phyloP scores from a whole-genome alignment of 2,888 invertebrate species.

The Linnaemya vulpina region DNA sequence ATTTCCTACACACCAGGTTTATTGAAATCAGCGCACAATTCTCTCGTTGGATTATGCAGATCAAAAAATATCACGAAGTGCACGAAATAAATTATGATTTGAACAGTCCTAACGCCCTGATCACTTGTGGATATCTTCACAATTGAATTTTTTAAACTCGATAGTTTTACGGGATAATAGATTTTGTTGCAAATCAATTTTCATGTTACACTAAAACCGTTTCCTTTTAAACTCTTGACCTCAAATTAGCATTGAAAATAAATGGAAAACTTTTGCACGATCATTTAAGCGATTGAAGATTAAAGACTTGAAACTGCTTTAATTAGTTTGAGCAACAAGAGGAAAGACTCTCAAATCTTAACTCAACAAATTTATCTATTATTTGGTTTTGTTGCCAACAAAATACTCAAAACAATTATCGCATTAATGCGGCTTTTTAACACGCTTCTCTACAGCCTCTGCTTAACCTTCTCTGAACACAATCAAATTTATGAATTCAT shows the following conservation, averaged over 20 bases:
- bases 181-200: no score
- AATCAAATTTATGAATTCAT: constrained; percentile 62
- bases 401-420: constrained; percentile 21
- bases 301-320: background rate
- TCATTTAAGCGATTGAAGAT: background rate
- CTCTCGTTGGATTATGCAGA: no score
- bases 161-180: no score
- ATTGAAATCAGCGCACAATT: no score
- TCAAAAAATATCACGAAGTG: no score
- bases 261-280: background rate
- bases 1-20: no score
- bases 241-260: background rate
- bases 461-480: constrained; percentile 78
- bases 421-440: constrained; percentile 14
- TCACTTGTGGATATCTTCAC: no score
- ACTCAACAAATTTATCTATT: constrained; percentile 27
- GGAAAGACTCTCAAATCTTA: constrained; percentile 1
- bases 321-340: background rate
- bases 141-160: no score
- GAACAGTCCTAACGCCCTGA: no score
- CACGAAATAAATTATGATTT: no score
- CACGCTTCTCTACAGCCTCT: constrained; percentile 41
- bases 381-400: background rate
- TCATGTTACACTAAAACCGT: no score
- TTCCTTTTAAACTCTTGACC: background rate